Percentiles rank a stretch among this genome's conserved stretches.
phyloP scores from a whole-genome alignment of 2,797 vertebrate genomes.

The Hydrolagus colliei region DNA sequence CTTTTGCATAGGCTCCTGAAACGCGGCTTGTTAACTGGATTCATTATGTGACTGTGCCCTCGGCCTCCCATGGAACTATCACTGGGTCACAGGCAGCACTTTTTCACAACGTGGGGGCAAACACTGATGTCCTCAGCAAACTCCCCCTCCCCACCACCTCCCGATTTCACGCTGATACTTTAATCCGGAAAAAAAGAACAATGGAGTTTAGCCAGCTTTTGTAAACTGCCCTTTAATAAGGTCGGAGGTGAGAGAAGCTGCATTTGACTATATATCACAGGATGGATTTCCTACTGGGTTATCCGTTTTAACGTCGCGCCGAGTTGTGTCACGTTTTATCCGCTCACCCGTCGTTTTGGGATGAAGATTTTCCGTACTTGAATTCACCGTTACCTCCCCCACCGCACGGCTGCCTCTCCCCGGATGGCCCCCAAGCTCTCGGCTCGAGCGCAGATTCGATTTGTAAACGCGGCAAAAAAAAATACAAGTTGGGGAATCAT shows the following conservation, averaged over 20 bases:
- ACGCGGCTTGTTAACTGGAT: not conserved
- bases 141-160: not conserved
- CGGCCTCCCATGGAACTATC: not conserved
- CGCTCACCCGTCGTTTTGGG: not conserved
- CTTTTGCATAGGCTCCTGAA: not conserved
- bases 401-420: not conserved
- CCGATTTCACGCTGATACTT: slow-evolving; percentile 38
- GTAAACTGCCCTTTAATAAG: slow-evolving; percentile 55
- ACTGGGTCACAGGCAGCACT: not conserved
- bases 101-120: not conserved
- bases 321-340: not conserved
- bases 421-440: slow-evolving; percentile 19
- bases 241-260: slow-evolving; percentile 39
- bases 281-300: no score
- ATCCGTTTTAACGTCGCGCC: no score
- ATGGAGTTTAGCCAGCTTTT: not conserved
- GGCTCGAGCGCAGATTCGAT: slow-evolving; percentile 37
- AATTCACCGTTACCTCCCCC: slow-evolving; percentile 11
- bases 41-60: not conserved
- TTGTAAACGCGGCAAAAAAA: slow-evolving; percentile 67
- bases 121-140: not conserved
- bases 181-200: slow-evolving; percentile 45
- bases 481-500: slow-evolving; percentile 67
- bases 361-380: not conserved
- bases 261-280: not conserved